Percentiles rank a stretch among this genome's conserved stretches.
These are phyloP conservation scores for Tetranychus urticae DNA, from an alignment of 1,140 invertebrate species.

Conservation along the genomic window DNA sequence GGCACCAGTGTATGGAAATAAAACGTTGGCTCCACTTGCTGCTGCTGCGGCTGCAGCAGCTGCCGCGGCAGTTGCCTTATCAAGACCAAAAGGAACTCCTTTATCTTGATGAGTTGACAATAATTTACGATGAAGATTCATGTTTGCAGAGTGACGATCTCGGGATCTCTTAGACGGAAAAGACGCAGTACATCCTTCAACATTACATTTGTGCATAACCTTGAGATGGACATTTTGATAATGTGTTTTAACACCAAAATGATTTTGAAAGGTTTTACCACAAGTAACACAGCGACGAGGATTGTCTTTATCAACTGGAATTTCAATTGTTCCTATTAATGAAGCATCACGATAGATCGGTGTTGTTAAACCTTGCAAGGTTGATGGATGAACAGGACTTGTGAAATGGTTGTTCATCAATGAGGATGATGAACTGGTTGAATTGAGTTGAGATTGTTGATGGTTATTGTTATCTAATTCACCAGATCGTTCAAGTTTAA, in stretches of 20 bases:
- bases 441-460: not conserved
- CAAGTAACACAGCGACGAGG: slow-evolving; percentile 67
- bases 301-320: slow-evolving; percentile 61
- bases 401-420: not conserved
- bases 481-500: not conserved
- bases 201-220: slow-evolving; percentile 80
- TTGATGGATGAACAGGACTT: slow-evolving; percentile 5
- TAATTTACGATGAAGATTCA: slow-evolving; percentile 68
- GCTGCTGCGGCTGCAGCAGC: too few species aligned
- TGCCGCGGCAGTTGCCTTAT: slow-evolving; percentile 16
- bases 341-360: slow-evolving; percentile 13
- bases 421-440: too few species aligned
- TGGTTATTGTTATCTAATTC: not conserved
- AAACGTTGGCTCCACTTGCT: not conserved
- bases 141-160: slow-evolving; percentile 73
- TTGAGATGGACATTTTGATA: slow-evolving; percentile 89
- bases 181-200: slow-evolving; percentile 82
- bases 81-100: slow-evolving; percentile 12
- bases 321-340: slow-evolving; percentile 18
- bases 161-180: slow-evolving; percentile 83
- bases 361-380: not conserved
- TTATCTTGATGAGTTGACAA: slow-evolving; percentile 36
- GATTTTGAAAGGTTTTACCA: slow-evolving; percentile 77
- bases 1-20: slow-evolving; percentile 24
- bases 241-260: slow-evolving; percentile 82